These are phyloP conservation scores for Heteropelma amictum DNA, from an alignment of 2,888 invertebrate species.

Conservation along the genomic window DNA sequence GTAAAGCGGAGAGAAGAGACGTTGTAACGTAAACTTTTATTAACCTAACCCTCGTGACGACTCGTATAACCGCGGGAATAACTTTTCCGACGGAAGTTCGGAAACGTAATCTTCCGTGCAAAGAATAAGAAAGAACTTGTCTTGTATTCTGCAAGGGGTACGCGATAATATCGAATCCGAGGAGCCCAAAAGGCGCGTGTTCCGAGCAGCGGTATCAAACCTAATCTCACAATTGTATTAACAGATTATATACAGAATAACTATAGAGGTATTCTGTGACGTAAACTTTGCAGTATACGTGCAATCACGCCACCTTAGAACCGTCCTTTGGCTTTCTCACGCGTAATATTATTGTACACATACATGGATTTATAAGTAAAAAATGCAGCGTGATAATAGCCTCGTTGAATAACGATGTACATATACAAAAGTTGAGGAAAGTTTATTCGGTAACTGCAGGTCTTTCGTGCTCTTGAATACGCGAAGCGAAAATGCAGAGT, in stretches of 20 bases:
- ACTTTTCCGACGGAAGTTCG: slow-evolving; percentile 25
- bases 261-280: slow-evolving; percentile 9
- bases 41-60: slow-evolving; percentile 4
- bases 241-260: too few species aligned
- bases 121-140: slow-evolving; percentile 7
- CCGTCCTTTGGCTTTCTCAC: slow-evolving; percentile 12
- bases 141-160: neutral
- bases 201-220: slow-evolving; percentile 1
- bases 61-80: neutral
- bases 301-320: slow-evolving; percentile 38
- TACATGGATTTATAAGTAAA: neutral
- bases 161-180: slow-evolving; percentile 30
- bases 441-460: slow-evolving; percentile 31
- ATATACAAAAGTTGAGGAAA: slow-evolving; percentile 21
- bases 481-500: neutral
- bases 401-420: slow-evolving; percentile 27
- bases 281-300: slow-evolving; percentile 43
- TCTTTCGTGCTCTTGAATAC: neutral
- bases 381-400: slow-evolving; percentile 6
- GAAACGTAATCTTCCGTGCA: slow-evolving; percentile 36
- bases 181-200: slow-evolving; percentile 31
- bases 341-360: slow-evolving; percentile 2
- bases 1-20: too few species aligned
- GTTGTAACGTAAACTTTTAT: neutral
- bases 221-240: too few species aligned